phyloP scores from a whole-genome alignment of 2,113 vertebrate genomes.

The Petrocephalus zakoni region DNA sequence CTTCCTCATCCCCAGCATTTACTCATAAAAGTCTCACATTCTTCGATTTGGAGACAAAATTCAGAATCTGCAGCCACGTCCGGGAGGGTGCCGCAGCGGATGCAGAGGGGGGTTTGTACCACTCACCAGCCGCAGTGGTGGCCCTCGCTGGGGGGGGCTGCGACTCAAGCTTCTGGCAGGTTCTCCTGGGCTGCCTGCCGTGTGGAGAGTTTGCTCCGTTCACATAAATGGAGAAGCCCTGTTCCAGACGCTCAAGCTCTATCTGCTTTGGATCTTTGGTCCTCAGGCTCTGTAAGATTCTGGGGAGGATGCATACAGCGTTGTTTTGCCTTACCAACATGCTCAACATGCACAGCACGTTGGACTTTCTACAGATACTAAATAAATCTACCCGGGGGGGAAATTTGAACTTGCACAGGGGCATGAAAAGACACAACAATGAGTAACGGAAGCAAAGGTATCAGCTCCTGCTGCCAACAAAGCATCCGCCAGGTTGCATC shows the following conservation, averaged over 20 bases:
- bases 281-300: conserved; percentile 68
- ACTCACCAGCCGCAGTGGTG: conserved; percentile 62
- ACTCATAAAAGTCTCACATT: background rate
- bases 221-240: conserved; percentile 89
- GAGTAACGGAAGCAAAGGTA: background rate
- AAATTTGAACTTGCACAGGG: background rate
- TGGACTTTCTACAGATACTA: background rate
- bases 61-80: background rate
- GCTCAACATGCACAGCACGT: background rate
- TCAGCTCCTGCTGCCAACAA: background rate
- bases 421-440: background rate
- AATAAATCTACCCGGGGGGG: background rate
- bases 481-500: background rate
- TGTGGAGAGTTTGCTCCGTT: conserved; percentile 84
- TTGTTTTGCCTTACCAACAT: background rate
- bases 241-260: conserved; percentile 76
- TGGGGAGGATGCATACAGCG: conserved; percentile 39
- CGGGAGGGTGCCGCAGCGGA: background rate
- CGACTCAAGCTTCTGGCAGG: conserved; percentile 26
- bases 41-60: background rate
- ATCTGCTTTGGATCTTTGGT: conserved; percentile 69
- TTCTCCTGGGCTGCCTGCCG: conserved; percentile 48
- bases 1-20: background rate
- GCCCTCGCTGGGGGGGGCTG: conserved; percentile 45
- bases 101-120: background rate